Base-by-base conservation (phyloP, 2,888 invertebrate species). In the Microchrysa polita region DNA sequence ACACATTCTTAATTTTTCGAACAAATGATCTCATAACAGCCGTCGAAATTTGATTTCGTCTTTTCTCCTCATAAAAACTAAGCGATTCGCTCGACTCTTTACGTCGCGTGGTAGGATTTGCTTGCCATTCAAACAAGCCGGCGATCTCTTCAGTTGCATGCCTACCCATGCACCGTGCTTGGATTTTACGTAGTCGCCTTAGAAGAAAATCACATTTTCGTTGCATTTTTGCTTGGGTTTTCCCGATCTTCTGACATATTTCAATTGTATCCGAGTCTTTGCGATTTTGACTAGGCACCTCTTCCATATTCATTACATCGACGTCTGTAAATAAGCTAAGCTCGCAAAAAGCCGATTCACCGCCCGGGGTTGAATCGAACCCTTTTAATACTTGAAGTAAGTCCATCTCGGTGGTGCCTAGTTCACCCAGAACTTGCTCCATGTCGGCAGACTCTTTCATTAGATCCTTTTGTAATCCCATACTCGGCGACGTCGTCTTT, bases 61-160 rank as follows among this genome's bases (percentile, higher is more conserved):
- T 84, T 74, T 85, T 83, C 61, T 81, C 81, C 74, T 81, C 81
- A 76, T 82, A 83, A 23, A 79, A 72, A 76, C 22, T 73, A 48
- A 16, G 79, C 76, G 34, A 73, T 7, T 75, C 76, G 27, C 78
- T 78, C 12, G 73, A 77, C 40, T 77, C 78, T 40, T 75, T 78
- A 20, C 77, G 75, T 69, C 77, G 77, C 18, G 76, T 74, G 16
- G 77, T 79, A 1, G 91, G 87, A 76, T 92, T 91, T 27, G 92
- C 92, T 18, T 55, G 55, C 80, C 91, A 88, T 77, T 92, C 92
- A 77, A 93, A 90, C 72, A 94, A 90, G 5, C 93, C 92, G 22
- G 90, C 88, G 12, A 92, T 89, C 83, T 96, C 95, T 78, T 92
- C 91, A 69, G 92, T 91, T 27, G 91, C 87, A 82, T 95, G 93